A percentile compares a stretch with the other conserved stretches of the same genome.
phyloP scores from a whole-genome alignment of 2,797 vertebrate genomes.

The Danio aesculapii region DNA sequence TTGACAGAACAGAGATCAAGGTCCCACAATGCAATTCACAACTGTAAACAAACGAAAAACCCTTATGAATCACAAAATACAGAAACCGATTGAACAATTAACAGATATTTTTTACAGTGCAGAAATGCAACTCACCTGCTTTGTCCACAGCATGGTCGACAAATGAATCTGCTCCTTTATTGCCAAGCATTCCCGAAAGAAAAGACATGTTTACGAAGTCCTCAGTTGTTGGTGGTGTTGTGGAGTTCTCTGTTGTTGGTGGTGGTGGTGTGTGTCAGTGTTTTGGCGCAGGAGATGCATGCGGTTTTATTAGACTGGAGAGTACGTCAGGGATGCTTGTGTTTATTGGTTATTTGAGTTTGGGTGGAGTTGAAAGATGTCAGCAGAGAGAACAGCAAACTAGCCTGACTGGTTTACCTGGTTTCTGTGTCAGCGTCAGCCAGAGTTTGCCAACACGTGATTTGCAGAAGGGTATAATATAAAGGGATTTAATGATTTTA shows the following conservation, averaged over 20 bases:
- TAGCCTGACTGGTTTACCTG: constrained; percentile 55
- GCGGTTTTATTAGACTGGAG: constrained; percentile 7
- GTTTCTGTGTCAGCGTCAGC: constrained; percentile 15
- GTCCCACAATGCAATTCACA: too few species aligned
- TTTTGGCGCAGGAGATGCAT: neutral
- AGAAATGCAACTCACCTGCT: constrained; percentile 56
- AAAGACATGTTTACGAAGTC: constrained; percentile 51
- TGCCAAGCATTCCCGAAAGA: constrained; percentile 36
- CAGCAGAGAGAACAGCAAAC: neutral
- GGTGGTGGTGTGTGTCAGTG: neutral
- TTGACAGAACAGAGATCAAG: too few species aligned
- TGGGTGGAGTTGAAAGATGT: constrained; percentile 24
- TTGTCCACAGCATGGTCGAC: constrained; percentile 64
- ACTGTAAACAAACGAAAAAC: too few species aligned
- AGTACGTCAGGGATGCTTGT: constrained; percentile 6
- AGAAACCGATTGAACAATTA: too few species aligned
- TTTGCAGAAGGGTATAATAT: neutral
- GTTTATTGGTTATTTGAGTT: neutral
- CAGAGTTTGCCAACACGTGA: neutral
- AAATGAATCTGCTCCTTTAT: constrained; percentile 36
- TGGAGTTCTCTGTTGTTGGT: neutral
- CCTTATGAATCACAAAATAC: too few species aligned
- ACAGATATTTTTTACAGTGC: too few species aligned
- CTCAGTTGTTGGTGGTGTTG: neutral
- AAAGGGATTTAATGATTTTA: neutral